These are phyloP conservation scores for Garrulus glandarius DNA, from an alignment of 2,797 vertebrate genomes.

Conservation along the genomic window DNA sequence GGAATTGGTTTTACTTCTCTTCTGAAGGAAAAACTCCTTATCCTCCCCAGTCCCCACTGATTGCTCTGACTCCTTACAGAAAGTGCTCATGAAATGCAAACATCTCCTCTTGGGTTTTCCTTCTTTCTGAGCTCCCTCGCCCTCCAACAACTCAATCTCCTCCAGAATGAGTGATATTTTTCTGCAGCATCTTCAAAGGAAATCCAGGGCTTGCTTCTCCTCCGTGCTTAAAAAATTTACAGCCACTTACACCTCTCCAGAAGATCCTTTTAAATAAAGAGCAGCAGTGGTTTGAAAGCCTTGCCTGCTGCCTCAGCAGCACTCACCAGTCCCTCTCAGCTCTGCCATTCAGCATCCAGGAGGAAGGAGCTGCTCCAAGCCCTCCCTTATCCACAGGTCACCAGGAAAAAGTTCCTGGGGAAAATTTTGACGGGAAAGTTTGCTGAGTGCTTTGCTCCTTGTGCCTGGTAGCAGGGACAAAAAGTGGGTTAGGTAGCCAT, in stretches of 20 bases:
- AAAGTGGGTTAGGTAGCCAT: not conserved
- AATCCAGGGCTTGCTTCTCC: not conserved
- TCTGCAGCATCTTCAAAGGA: not conserved
- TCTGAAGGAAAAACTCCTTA: not conserved
- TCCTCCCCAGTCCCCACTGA: not conserved
- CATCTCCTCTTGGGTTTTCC: not conserved
- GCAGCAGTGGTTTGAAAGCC: not conserved
- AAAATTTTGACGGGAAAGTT: not conserved
- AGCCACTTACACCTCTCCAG: slow-evolving; percentile 19
- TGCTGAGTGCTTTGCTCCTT: not conserved
- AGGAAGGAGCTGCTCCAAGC: not conserved
- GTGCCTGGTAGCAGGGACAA: not conserved
- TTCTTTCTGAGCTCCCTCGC: not conserved
- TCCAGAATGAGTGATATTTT: not conserved
- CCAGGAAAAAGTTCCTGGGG: not conserved
- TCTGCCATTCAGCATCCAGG: not conserved
- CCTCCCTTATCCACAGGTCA: not conserved
- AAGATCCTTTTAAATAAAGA: slow-evolving; percentile 10
- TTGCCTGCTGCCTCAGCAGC: not conserved
- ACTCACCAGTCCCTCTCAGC: not conserved
- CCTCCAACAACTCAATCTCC: not conserved
- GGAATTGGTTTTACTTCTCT: not conserved
- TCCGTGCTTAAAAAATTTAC: slow-evolving; percentile 29
- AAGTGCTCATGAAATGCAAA: not conserved
- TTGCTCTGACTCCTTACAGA: not conserved